Evolutionary conservation across 2,797 vertebrate species (phyloP), one percentile per base, ranked within the genome.

Genomic region (Megalops cyprinoides): DNA sequence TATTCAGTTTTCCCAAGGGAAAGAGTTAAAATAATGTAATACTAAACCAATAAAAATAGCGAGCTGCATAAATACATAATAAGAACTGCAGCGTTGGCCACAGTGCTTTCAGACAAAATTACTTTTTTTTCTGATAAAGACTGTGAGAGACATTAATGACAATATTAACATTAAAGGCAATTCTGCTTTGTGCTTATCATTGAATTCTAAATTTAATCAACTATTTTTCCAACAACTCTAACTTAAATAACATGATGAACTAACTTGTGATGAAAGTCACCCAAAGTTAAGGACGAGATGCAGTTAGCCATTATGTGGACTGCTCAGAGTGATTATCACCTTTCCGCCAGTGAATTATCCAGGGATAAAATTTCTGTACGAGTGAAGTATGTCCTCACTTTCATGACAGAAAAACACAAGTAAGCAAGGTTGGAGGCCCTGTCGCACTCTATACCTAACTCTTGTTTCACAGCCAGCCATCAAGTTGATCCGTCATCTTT

Each of bases 171-270:
- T n/a, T n/a, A n/a, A n/a, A n/a, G n/a, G n/a, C n/a, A n/a, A n/a
- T n/a, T n/a, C n/a, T n/a, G 12, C 62, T 67, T 39, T 67, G 62
- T 67, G 18, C 62, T 67, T 28, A 37, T 34, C 62, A 37, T 67
- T 67, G 62, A 67, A 67, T 18, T 14, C 34, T 67, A 62, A 18
- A 34, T 67, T 67, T 67, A 67, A 67, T 67, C 62, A 67, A 65
- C 12, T 34, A 34, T 25, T 15, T 31, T 65, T 34, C 18, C 28
- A 62, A 34, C n/a, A n/a, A n/a, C n/a, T n/a, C n/a, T n/a, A n/a
- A n/a, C n/a, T n/a, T n/a, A n/a, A n/a, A n/a, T n/a, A n/a, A n/a
- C n/a, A n/a, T n/a, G n/a, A n/a, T n/a, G n/a, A n/a, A n/a, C n/a
- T n/a, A n/a, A n/a, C n/a, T n/a, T n/a, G n/a, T n/a, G n/a, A n/a